phyloP scores from a whole-genome alignment of 2,888 invertebrate species.

The Congeria kusceri region DNA sequence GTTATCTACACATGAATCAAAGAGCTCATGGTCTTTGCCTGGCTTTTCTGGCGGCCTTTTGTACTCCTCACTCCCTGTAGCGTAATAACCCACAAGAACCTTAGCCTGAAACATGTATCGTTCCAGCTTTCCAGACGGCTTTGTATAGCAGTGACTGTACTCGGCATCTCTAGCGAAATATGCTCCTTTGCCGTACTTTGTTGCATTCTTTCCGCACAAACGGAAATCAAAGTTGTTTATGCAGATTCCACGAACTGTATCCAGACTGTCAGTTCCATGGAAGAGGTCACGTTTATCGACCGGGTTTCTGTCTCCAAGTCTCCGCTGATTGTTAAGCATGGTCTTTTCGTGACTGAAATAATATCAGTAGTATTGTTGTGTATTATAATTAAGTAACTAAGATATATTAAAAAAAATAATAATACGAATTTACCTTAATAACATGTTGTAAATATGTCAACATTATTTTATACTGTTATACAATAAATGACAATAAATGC shows the following conservation, averaged over 20 bases:
- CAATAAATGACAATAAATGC: too few species aligned
- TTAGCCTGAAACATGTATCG: constrained; percentile 39
- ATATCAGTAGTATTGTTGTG: too few species aligned
- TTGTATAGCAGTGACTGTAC: constrained; percentile 62
- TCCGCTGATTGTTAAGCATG: not conserved
- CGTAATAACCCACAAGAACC: constrained; percentile 73
- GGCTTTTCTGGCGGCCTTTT: constrained; percentile 67
- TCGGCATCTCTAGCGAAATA: constrained; percentile 67
- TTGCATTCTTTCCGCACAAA: constrained; percentile 70
- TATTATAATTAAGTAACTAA: too few species aligned
- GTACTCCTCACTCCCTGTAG: constrained; percentile 51
- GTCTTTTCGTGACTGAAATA: constrained; percentile 5
- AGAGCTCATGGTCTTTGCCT: constrained; percentile 52
- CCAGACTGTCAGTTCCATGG: constrained; percentile 71
- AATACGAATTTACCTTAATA: too few species aligned
- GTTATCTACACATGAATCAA: constrained; percentile 76
- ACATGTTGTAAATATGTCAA: too few species aligned
- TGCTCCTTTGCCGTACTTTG: constrained; percentile 72
- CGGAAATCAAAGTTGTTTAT: constrained; percentile 73
- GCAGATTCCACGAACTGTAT: constrained; percentile 68
- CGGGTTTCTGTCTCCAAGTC: not conserved
- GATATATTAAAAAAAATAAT: too few species aligned
- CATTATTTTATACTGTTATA: too few species aligned
- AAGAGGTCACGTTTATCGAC: constrained; percentile 57
- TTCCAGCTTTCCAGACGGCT: constrained; percentile 63